Evolutionary conservation across 2,113 vertebrate genomes (phyloP).

Genomic region (Mesocricetus auratus): DNA sequence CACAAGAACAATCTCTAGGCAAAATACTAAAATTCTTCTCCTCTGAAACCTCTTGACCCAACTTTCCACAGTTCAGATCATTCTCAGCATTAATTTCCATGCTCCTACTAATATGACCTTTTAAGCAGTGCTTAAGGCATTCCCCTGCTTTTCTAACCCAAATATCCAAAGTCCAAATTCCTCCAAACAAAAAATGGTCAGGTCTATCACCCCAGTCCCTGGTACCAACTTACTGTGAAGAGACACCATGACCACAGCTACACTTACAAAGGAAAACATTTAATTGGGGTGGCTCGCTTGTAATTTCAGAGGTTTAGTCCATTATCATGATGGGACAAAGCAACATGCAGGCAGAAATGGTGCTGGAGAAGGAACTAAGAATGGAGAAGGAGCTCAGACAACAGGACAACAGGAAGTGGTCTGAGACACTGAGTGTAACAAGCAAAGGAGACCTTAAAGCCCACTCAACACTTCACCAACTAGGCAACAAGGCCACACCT

Average conservation of each 20-base stretch:
- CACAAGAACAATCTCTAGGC: neutral
- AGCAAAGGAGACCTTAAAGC: neutral
- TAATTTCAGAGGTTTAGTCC: neutral
- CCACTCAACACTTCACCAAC: neutral
- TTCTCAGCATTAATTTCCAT: neutral
- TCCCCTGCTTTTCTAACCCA: neutral
- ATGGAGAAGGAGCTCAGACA: neutral
- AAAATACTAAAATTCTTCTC: neutral
- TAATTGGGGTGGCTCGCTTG: neutral
- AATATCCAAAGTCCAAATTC: neutral
- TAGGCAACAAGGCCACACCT: neutral
- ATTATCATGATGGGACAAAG: neutral
- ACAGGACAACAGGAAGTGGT: neutral
- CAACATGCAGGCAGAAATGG: neutral
- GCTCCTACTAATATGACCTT: neutral
- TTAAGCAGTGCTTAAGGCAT: neutral
- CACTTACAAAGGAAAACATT: neutral
- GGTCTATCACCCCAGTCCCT: too few relatives aligned
- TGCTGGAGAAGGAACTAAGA: neutral
- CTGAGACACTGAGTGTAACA: neutral
- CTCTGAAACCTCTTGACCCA: neutral
- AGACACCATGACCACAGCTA: neutral
- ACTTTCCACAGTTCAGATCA: neutral
- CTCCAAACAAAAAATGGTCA: neutral
- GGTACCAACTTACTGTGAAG: neutral